Base-by-base conservation (phyloP, 1,140 invertebrate genomes). In the Sycobia sp. region DNA sequence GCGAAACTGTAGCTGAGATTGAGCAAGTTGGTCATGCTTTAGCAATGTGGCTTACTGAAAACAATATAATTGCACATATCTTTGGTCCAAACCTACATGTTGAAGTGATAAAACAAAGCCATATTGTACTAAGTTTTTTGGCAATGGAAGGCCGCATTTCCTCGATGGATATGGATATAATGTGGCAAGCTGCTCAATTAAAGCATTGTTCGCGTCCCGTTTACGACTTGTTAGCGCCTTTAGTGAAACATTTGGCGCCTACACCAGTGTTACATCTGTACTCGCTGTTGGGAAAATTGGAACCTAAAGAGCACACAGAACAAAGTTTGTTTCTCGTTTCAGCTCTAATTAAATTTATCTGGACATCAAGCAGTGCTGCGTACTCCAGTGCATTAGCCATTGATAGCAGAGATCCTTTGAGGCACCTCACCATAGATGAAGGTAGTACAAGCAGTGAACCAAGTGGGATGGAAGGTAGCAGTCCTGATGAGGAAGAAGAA, bases 61-160 rank as follows among this genome's bases (percentile, higher is more conserved):
- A 95, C 76, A 92, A 94, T 75, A 95, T 98, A 51, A 92, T 97
- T 68, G 91, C 94, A 71, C 94, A 97, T 74, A 89, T 97, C 38
- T 98, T 97, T 84, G 95, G 95, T 36, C 95, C 95, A 44, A 97
- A 97, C 85, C 83, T 97, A 55, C 95, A 97, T 82, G 94, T 96
- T 32, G 95, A 97, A 84, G 90, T 94, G 14, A 93, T 97, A 29
- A 97, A 97, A 78, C 94, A 96, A 72, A 95, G 94, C 68, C 95
- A 96, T 75, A 90, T 96, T 66, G 90, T 97, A 47, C 81, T 97
- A 11, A 96, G 94, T 73, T 96, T 97, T 76, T 80, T 97, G 22
- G 95, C 95, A 0, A 91, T 95, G 78, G 94, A 97, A 77, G 90
- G 91, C 36, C 87, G 93, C 59, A 91, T 98, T 16, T 95, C 91